Evolutionary conservation across 2,888 invertebrate genomes (phyloP), one percentile per base, ranked within the genome.

Genomic region (Idaea straminata): DNA sequence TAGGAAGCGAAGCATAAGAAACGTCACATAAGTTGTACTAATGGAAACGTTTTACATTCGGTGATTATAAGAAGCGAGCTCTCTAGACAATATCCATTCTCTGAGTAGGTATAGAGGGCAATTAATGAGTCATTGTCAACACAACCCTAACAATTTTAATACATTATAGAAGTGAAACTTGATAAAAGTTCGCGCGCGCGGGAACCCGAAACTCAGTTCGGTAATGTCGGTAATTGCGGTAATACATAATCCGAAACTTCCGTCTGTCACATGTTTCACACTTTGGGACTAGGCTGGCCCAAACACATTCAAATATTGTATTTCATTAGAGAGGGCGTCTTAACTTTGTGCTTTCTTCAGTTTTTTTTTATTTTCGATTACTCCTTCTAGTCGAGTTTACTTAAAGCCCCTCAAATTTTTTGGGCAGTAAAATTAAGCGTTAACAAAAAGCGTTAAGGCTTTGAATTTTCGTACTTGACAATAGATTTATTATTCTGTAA

Each of bases 181-280:
- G 47, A 47, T 47, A 47, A 47, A 47, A 47, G 7, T 25, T 25
- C 25, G 3, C 25, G 0, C 7, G 47, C 47, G 47, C 47, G 47
- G 47, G 47, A 47, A 47, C 47, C 47, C 66, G 65, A 61, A 64
- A 62, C 62, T 63, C 62, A 63, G 62, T 64, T 67, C 34, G 47
- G 47, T 47, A 13, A 47, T 47, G 47, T 47, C 47, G 47, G 10
- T 47, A 47, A 47, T 47, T 47, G 70, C 70, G 47, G 47, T 47
- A 47, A 47, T 47, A 47, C 47, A 74, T 70, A 73, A 77, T 73
- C 72, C 63, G 62, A 65, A 74, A 78, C 69, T 74, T 70, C 66
- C 63, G 61, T 68, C 62, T 70, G 69, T 71, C 68, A 62, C 61
- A 67, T 68, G 67, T 74, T 69, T 75, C 74, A 74, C 72, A 74